Conservation (phyloP, 1,140 invertebrate genomes). For the Eciton burchellii region DNA sequence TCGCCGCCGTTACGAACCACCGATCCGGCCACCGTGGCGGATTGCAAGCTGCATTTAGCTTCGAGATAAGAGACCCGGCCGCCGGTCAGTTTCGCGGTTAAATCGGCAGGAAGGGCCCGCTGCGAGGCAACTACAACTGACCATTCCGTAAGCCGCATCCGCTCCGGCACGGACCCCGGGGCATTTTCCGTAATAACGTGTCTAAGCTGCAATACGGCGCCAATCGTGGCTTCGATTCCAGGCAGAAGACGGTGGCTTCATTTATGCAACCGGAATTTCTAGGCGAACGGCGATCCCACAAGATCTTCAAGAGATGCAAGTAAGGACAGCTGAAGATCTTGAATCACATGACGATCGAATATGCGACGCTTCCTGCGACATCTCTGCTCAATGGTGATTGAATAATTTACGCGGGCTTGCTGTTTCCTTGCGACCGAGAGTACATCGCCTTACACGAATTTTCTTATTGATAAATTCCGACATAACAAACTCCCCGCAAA, state of each 20-base stretch:
- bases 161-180: conserved; percentile 41
- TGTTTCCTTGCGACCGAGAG: too few relatives aligned
- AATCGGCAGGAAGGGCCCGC: conserved; percentile 40
- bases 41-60: conserved; percentile 46
- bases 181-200: conserved; percentile 42
- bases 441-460: too few relatives aligned
- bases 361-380: too few relatives aligned
- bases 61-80: conserved; percentile 53
- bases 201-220: not conserved
- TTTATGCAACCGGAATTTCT: not conserved
- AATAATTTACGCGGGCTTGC: too few relatives aligned
- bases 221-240: not conserved
- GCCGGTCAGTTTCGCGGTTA: conserved; percentile 67
- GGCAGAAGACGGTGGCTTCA: not conserved
- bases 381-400: too few relatives aligned
- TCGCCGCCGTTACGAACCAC: conserved; percentile 51
- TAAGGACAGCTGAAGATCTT: not conserved
- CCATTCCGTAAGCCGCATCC: conserved; percentile 41
- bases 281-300: not conserved
- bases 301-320: not conserved
- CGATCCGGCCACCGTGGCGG: conserved; percentile 26
- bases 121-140: conserved; percentile 27
- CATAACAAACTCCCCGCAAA: not conserved
- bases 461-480: too few relatives aligned
- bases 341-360: too few relatives aligned